phyloP scores from a whole-genome alignment of 2,797 vertebrate species.

The Menidia menidia region DNA sequence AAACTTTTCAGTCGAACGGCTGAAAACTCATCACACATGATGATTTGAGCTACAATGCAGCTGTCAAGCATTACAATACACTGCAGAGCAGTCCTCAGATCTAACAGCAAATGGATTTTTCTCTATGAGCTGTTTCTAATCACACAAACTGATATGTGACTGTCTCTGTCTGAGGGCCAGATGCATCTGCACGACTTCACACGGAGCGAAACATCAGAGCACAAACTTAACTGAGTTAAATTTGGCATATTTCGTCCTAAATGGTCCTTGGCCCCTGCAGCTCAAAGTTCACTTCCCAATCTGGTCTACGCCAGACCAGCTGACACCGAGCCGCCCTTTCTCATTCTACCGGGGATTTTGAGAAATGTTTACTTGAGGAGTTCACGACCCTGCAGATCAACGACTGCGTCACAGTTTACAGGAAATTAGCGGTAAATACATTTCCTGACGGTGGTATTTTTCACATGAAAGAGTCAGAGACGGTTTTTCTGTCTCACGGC shows the following conservation, averaged over 20 bases:
- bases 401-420: conserved; percentile 48
- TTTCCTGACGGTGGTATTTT: conserved; percentile 38
- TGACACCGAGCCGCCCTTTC: conserved; percentile 73
- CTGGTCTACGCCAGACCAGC: conserved; percentile 66
- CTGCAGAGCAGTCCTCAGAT: not conserved
- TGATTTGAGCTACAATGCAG: not conserved
- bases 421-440: conserved; percentile 48
- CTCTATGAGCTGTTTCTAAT: not conserved
- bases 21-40: not conserved
- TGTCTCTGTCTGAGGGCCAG: conserved; percentile 29
- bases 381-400: conserved; percentile 72
- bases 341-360: conserved; percentile 69
- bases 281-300: conserved; percentile 73
- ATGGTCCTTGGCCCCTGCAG: conserved; percentile 60
- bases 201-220: conserved; percentile 46
- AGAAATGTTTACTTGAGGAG: conserved; percentile 78
- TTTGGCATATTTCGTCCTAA: conserved; percentile 57
- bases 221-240: conserved; percentile 57
- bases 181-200: conserved; percentile 33
- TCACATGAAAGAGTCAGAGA: conserved; percentile 9
- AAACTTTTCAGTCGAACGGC: not conserved
- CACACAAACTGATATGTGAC: conserved; percentile 7
- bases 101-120: not conserved
- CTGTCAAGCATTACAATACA: too few species aligned
- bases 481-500: not conserved